phyloP scores from a whole-genome alignment of 2,888 invertebrate species.

The Parascotia fuliginaria region DNA sequence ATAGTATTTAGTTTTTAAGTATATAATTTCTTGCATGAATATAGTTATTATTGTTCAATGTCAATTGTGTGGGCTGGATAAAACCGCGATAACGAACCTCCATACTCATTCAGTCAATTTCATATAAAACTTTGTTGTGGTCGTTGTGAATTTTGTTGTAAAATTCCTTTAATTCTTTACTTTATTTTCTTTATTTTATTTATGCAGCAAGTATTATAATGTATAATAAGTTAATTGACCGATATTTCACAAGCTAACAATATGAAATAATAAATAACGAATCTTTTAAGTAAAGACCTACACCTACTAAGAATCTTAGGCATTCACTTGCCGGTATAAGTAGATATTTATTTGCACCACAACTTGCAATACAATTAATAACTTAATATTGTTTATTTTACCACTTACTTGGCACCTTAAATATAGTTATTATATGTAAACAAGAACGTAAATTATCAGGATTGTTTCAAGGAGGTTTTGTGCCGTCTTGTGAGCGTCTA shows the following conservation, averaged over 20 bases:
- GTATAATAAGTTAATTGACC: constrained; percentile 9
- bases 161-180: background rate
- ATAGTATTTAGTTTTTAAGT: constrained; percentile 49
- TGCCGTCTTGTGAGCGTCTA: constrained; percentile 13
- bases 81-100: constrained; percentile 39
- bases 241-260: constrained; percentile 18
- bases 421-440: constrained; percentile 25
- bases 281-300: too few species aligned
- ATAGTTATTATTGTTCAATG: constrained; percentile 36
- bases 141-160: background rate
- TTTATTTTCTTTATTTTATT: constrained; percentile 13
- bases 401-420: constrained; percentile 23
- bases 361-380: constrained; percentile 16
- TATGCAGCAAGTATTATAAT: constrained; percentile 23
- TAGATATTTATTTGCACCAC: constrained; percentile 9
- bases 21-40: constrained; percentile 36
- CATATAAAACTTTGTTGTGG: constrained; percentile 4
- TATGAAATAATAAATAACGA: too few species aligned
- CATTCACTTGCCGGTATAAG: background rate
- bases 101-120: constrained; percentile 22
- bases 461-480: constrained; percentile 19
- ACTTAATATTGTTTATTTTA: constrained; percentile 10
- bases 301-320: too few species aligned
- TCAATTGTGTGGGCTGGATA: constrained; percentile 29
- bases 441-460: constrained; percentile 28